phyloP scores from a whole-genome alignment of 2,888 invertebrate genomes.

The Sinopyrophorus schimmeli region DNA sequence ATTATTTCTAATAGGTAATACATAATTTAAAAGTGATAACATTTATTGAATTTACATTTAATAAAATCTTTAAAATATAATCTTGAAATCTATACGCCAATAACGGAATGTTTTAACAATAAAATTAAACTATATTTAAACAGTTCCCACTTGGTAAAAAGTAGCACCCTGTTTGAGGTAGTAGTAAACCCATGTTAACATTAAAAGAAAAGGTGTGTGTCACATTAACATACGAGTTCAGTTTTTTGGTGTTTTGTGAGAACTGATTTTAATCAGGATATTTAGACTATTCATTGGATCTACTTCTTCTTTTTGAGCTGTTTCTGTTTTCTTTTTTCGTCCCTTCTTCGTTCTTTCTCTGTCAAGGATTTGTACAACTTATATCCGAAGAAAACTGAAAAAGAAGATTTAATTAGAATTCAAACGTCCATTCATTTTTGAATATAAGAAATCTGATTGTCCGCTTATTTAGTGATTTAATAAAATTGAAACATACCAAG shows the following conservation, averaged over 20 bases:
- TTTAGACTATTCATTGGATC: no score
- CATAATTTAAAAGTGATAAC: conserved; percentile 7
- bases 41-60: conserved; percentile 5
- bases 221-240: no score
- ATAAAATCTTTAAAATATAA: conserved; percentile 7
- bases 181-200: background rate
- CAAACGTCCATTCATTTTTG: no score
- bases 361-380: conserved; percentile 79
- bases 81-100: conserved; percentile 1
- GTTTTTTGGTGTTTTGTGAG: background rate
- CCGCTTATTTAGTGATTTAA: no score
- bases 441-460: no score
- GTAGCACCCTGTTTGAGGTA: background rate
- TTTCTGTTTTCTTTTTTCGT: conserved; percentile 80
- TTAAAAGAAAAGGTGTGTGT: background rate
- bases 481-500: no score
- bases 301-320: conserved; percentile 80
- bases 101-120: conserved; percentile 20
- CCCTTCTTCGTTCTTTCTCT: conserved; percentile 74
- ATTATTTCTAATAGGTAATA: no score
- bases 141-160: conserved; percentile 8
- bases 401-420: no score
- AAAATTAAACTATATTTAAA: conserved; percentile 14
- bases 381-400: conserved; percentile 85
- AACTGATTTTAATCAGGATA: background rate